phyloP scores from a whole-genome alignment of 2,113 vertebrate genomes.

The Festucalex cinctus region DNA sequence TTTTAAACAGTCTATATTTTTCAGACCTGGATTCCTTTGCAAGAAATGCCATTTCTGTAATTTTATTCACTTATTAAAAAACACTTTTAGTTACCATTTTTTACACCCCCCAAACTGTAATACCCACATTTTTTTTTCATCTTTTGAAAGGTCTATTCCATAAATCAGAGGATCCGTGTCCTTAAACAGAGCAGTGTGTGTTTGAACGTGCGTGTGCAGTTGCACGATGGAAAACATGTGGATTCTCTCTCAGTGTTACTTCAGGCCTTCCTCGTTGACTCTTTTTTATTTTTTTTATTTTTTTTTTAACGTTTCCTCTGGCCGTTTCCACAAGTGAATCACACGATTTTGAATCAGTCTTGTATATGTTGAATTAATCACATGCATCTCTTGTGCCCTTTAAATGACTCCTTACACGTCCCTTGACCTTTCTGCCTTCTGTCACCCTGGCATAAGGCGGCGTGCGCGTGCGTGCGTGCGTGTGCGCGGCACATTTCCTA shows the following conservation, averaged over 20 bases:
- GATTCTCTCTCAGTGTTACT: slow-evolving; percentile 39
- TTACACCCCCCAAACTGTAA: background rate
- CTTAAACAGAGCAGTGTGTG: slow-evolving; percentile 30
- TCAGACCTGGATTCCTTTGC: background rate
- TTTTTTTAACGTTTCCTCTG: background rate
- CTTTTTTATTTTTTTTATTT: slow-evolving; percentile 18
- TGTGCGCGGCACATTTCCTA: slow-evolving; percentile 17
- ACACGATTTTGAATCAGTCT: background rate
- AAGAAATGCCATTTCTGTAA: background rate
- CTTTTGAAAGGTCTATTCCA: background rate
- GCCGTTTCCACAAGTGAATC: background rate
- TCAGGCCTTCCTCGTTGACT: slow-evolving; percentile 36
- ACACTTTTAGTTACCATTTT: background rate
- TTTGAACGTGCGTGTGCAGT: background rate
- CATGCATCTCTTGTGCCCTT: background rate
- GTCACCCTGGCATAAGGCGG: slow-evolving; percentile 2
- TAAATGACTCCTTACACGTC: background rate
- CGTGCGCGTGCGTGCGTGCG: background rate
- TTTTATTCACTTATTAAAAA: slow-evolving; percentile 3
- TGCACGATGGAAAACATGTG: slow-evolving; percentile 35
- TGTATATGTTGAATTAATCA: background rate
- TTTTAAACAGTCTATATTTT: background rate
- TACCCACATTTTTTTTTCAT: background rate
- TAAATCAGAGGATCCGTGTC: slow-evolving; percentile 13
- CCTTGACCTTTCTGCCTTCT: slow-evolving; percentile 13